Conservation (phyloP, 2,113 vertebrate genomes). For the Mesoclemmys tuberculata region DNA sequence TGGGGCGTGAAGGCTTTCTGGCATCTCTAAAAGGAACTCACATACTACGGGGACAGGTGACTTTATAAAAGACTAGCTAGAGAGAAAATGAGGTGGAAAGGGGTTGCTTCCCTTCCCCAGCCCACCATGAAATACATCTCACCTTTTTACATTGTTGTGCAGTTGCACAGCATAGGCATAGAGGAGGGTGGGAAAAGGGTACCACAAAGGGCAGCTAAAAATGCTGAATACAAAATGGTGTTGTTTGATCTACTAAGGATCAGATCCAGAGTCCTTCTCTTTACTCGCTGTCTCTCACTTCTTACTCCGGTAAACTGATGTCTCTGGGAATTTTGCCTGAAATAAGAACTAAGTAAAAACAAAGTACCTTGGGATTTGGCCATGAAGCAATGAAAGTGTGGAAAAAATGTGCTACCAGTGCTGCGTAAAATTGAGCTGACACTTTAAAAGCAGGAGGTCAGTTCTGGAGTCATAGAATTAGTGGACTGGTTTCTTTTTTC, state of each 20-base stretch:
- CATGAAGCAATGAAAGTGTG: not conserved
- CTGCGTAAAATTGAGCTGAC: fast-evolving
- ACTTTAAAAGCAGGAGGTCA: not conserved
- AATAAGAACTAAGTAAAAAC: conserved; percentile 13
- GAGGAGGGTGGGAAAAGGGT: fast-evolving
- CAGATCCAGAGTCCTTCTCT: too few relatives aligned
- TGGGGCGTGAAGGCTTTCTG: not conserved
- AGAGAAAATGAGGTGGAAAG: not conserved
- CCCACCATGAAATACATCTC: not conserved
- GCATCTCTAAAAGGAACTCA: not conserved
- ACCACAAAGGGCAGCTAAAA: not conserved
- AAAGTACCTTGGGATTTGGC: not conserved
- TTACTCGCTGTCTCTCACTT: too few relatives aligned
- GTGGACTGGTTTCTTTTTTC: conserved; percentile 17
- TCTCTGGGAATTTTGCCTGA: not conserved
- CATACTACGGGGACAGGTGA: conserved; percentile 6
- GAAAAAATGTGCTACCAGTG: not conserved
- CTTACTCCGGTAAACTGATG: not conserved
- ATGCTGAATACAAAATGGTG: not conserved
- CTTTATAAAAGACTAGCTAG: not conserved
- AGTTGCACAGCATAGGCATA: not conserved
- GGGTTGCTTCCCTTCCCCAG: not conserved
- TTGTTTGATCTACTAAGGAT: too few relatives aligned
- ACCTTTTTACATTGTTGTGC: not conserved
- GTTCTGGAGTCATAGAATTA: not conserved